Evolutionary conservation across 2,113 vertebrate genomes (phyloP).

Genomic region (Dicrurus megarhynchus): DNA sequence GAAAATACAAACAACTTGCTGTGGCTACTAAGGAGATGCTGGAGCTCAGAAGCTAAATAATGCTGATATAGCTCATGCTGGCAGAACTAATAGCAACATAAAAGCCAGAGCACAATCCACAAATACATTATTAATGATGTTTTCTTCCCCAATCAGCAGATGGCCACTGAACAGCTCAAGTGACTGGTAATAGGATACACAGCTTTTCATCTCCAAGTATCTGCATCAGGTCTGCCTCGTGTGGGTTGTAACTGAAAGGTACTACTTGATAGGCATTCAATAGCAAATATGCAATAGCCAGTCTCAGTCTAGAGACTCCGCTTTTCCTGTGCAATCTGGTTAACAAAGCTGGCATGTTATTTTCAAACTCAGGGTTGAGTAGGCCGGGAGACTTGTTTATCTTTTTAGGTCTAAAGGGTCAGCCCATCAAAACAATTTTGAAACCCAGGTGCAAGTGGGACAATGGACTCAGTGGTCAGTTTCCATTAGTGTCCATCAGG

Average conservation of each 20-base stretch:
- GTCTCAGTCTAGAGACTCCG: neutral
- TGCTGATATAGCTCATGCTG: neutral
- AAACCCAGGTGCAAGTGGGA: neutral
- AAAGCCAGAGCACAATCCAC: neutral
- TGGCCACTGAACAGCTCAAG: neutral
- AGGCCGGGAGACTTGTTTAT: neutral
- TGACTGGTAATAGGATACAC: conserved; percentile 23
- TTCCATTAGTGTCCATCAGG: neutral
- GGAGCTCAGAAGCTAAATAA: neutral
- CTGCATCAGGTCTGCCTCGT: neutral
- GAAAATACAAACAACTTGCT: neutral
- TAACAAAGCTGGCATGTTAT: neutral
- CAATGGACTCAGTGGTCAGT: neutral
- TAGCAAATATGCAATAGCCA: neutral
- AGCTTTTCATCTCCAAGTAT: neutral
- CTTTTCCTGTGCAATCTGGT: neutral
- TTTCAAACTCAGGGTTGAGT: neutral
- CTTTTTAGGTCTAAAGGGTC: neutral
- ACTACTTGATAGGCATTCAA: neutral
- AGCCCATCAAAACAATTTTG: neutral
- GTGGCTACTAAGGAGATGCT: neutral
- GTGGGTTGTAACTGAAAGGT: neutral
- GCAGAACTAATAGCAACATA: neutral
- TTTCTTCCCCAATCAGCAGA: conserved; percentile 36
- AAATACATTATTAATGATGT: conserved; percentile 50